These are phyloP conservation scores for Notarius quadriscutis DNA, from an alignment of 2,113 vertebrate species.

Conservation along the genomic window DNA sequence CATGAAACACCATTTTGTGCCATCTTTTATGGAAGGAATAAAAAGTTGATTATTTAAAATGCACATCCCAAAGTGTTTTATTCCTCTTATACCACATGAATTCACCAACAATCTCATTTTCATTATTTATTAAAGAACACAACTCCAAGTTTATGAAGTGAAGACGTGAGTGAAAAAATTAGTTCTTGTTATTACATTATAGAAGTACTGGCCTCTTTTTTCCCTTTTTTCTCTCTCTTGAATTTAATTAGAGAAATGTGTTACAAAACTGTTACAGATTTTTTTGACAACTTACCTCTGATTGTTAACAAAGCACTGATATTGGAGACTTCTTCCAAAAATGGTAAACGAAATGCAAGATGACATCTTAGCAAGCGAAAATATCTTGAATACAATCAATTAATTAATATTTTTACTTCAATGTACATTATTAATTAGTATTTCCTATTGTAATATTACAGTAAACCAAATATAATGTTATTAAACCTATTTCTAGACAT, in stretches of 20 bases:
- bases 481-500: not conserved
- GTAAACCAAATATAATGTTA: too few species aligned
- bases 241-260: too few species aligned
- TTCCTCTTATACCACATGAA: not conserved
- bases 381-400: not conserved
- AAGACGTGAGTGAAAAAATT: conserved; percentile 44
- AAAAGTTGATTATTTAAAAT: not conserved
- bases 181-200: not conserved
- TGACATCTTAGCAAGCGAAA: not conserved
- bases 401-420: too few species aligned
- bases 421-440: too few species aligned
- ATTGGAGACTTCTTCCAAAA: not conserved
- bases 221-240: not conserved
- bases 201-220: not conserved
- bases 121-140: conserved; percentile 47
- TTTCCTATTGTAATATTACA: too few species aligned
- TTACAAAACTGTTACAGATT: too few species aligned
- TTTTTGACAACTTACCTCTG: not conserved
- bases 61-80: not conserved
- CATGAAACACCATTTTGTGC: not conserved
- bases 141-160: conserved; percentile 64
- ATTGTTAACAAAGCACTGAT: not conserved
- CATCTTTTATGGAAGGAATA: conserved; percentile 56
- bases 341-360: not conserved
- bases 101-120: not conserved